These are phyloP conservation scores for Maconellicoccus hirsutus DNA, from an alignment of 1,140 invertebrate species.

Conservation along the genomic window DNA sequence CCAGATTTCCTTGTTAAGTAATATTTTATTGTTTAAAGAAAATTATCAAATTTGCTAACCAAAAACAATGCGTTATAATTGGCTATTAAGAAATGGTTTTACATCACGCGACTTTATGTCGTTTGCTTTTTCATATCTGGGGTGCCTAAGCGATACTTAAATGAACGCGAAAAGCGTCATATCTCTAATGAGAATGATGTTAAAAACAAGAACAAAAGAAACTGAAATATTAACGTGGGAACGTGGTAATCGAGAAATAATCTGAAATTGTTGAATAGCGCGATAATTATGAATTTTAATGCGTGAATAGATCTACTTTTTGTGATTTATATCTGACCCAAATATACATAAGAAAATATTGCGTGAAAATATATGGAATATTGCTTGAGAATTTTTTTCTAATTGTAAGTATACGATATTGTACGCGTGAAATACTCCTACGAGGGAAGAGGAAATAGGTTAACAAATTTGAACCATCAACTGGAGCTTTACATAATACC, in stretches of 20 bases:
- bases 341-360: not conserved
- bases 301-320: not conserved
- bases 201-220: not conserved
- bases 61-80: slow-evolving; percentile 5
- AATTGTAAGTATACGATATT: too few relatives aligned
- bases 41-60: slow-evolving; percentile 9
- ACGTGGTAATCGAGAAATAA: not conserved
- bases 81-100: slow-evolving; percentile 9
- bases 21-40: not conserved
- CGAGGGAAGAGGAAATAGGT: too few relatives aligned
- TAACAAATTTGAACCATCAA: too few relatives aligned
- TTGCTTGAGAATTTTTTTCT: not conserved
- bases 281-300: not conserved
- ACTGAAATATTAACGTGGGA: not conserved
- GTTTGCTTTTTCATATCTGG: not conserved
- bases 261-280: not conserved
- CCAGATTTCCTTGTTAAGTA: not conserved
- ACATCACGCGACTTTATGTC: slow-evolving; percentile 2
- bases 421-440: too few relatives aligned
- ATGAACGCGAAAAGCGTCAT: not conserved
- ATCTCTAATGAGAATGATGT: not conserved
- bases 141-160: not conserved
- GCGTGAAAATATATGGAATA: not conserved
- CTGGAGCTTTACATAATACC: too few relatives aligned
- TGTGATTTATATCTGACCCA: not conserved